Evolutionary conservation across 2,113 vertebrate species (phyloP), one percentile per base, ranked within the genome.

Genomic region (Rhinopomastus cyanomelas): DNA sequence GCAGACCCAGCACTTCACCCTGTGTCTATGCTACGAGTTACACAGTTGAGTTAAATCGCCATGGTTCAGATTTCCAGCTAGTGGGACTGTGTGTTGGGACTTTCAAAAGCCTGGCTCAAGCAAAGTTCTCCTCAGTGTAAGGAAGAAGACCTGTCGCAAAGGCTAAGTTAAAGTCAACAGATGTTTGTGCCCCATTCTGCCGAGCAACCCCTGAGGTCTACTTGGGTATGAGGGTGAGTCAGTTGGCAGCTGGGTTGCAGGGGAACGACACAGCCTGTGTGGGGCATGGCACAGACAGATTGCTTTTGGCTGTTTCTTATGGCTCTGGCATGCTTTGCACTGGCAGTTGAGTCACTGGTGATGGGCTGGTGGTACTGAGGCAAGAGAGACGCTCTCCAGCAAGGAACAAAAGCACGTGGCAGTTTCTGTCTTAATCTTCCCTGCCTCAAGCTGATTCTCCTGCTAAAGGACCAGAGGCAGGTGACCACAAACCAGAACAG

Each of bases 401-500:
- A 64, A 74, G 65, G 42, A 18, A 64, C 21, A 85, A 69, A 94
- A 26, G 39, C 29, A n/a, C 26, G 29, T 39, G 72, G 60, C 64
- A 66, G 32, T 66, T 85, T 60, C 36, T 65, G 36, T 88, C 59
- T 88, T 90, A 78, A 78, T 86, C 81, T 90, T 83, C 19, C 44
- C n/a, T 37, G 10, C 19, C 48, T 67, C 88, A 88, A 90, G 77
- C 73, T 71, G 83, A 84, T 94, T 91, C 27, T 87, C 27, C 39
- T 78, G 86, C 36, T 23, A 44, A 34, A 74, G 60, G 26, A 83
- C 34, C n/a, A 62, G 60, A 83, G 8, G 34, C 86, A 78, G 80
- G 77, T 90, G 86, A 86, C 86, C 73, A 60, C 83, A 91, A 78
- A 68, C 65, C 66, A 78, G 76, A 88, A 64, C 68, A 64, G 48